A percentile compares a stretch with the other conserved stretches of the same genome.
These are phyloP conservation scores for Dissostichus mawsoni DNA, from an alignment of 2,113 vertebrate species.

Conservation along the genomic window DNA sequence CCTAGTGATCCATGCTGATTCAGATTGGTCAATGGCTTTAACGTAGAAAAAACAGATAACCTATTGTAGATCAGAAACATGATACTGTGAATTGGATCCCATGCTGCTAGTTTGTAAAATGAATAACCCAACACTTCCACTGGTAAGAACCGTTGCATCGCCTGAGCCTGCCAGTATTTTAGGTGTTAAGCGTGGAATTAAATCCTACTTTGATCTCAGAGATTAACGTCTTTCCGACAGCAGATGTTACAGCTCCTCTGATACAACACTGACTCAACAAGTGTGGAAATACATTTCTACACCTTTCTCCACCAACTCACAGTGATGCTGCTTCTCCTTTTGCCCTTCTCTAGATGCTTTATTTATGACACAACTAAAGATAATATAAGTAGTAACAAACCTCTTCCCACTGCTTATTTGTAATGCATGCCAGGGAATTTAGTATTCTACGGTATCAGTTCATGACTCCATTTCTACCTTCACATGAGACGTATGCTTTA, in stretches of 20 bases:
- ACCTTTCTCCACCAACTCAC: background rate
- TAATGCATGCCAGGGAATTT: background rate
- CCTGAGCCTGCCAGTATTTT: slow-evolving; percentile 2
- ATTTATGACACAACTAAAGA: background rate
- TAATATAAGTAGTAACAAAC: background rate
- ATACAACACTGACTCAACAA: slow-evolving; percentile 14
- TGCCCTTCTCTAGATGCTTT: background rate
- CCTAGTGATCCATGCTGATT: background rate
- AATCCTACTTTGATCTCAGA: slow-evolving; percentile 31
- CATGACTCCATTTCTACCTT: slow-evolving; percentile 43
- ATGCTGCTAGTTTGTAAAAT: background rate
- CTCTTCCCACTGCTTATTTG: background rate
- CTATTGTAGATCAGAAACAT: background rate
- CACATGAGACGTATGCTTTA: slow-evolving; percentile 55
- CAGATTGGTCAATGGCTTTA: background rate
- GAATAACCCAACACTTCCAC: background rate
- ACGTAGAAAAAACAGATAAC: background rate
- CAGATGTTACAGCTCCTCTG: slow-evolving; percentile 15
- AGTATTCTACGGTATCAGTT: slow-evolving; percentile 32
- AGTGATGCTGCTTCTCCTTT: background rate
- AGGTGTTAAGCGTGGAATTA: slow-evolving; percentile 3
- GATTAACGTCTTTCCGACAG: slow-evolving; percentile 5
- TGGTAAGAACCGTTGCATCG: background rate
- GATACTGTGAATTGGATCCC: background rate
- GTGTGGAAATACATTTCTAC: background rate